Evolutionary conservation across 2,113 vertebrate genomes (phyloP).

Genomic region (Albula glossodonta): DNA sequence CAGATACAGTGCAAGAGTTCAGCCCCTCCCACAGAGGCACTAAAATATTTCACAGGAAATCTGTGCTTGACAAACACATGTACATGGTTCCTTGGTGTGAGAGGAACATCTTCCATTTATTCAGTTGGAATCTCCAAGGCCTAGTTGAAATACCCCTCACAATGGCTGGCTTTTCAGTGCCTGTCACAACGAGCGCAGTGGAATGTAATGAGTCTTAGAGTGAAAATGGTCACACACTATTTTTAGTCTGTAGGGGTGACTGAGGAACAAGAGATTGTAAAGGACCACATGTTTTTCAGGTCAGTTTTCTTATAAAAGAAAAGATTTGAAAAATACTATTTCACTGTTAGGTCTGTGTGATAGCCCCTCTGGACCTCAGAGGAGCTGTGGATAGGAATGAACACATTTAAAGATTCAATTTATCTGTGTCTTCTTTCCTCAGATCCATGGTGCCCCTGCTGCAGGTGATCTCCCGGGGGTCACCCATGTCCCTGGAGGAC

Average conservation of each 20-base stretch:
- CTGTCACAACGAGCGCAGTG: neutral
- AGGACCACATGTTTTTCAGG: neutral
- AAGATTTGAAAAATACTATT: too few relatives aligned
- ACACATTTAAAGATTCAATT: neutral
- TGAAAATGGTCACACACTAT: neutral
- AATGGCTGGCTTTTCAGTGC: neutral
- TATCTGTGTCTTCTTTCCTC: constrained; percentile 3
- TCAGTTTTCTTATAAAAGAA: neutral
- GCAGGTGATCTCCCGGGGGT: constrained; percentile 93
- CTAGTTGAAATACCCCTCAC: neutral
- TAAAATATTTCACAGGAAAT: neutral
- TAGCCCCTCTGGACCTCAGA: too few relatives aligned
- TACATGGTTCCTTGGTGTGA: neutral
- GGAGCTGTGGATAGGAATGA: neutral
- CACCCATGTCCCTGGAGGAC: constrained; percentile 93
- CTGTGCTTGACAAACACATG: neutral
- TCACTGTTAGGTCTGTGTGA: too few relatives aligned
- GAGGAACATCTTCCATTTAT: neutral
- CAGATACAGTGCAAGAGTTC: neutral
- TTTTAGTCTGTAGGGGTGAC: neutral
- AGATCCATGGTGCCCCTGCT: constrained; percentile 94
- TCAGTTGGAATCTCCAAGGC: neutral
- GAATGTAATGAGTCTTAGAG: neutral
- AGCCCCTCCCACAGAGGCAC: neutral
- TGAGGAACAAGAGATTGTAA: neutral